Percentiles rank a stretch among this genome's conserved stretches.
Conservation (phyloP, 2,797 vertebrate genomes). For the Danio aesculapii region DNA sequence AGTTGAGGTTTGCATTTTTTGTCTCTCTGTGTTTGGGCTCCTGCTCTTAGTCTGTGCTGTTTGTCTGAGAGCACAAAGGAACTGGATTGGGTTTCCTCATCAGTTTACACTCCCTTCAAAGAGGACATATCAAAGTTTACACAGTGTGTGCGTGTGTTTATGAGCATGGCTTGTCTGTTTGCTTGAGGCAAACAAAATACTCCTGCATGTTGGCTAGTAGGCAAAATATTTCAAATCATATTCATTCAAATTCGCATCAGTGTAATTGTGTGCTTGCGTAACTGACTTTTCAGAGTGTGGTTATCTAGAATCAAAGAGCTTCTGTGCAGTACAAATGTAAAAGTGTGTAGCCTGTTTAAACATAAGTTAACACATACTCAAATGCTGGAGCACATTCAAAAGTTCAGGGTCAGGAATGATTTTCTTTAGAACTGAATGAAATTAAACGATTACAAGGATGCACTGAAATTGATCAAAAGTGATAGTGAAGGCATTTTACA, state of each 20-base stretch:
- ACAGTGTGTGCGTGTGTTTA: constrained; percentile 19
- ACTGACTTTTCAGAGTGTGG: neutral
- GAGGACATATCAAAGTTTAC: constrained; percentile 37
- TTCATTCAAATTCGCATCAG: neutral
- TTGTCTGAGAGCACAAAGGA: constrained; percentile 46
- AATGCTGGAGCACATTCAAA: neutral
- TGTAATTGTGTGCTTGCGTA: neutral
- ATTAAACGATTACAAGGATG: neutral
- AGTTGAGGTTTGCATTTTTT: neutral
- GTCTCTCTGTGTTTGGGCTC: constrained; percentile 18
- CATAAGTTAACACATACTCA: neutral
- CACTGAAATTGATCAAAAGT: neutral
- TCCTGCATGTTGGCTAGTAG: neutral
- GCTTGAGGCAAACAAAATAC: neutral
- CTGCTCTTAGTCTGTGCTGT: constrained; percentile 26
- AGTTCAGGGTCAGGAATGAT: neutral
- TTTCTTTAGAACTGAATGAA: neutral
- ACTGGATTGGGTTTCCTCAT: constrained; percentile 53
- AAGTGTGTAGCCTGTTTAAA: neutral
- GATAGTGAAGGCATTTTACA: neutral
- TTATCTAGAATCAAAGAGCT: neutral
- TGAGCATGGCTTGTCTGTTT: constrained; percentile 8
- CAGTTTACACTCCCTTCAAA: constrained; percentile 50
- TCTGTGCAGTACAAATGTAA: neutral
- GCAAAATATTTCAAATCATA: constrained; percentile 35